Base-by-base conservation (phyloP, 2,113 vertebrate species). In the Mobula hypostoma region DNA sequence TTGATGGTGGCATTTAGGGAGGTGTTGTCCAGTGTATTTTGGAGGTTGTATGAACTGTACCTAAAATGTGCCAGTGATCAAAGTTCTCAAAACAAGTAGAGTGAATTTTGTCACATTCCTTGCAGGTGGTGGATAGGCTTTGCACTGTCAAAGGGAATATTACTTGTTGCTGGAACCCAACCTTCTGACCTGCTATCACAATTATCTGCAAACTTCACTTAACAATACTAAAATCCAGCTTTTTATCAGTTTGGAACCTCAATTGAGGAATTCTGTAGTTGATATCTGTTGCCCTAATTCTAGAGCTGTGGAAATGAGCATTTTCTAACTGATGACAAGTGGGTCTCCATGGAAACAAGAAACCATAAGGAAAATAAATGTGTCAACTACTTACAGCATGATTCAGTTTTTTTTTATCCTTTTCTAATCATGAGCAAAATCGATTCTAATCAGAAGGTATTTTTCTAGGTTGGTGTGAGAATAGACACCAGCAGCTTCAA, bases 401-500 rank as follows among this genome's bases (percentile, higher is more conserved):
- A 17, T 32, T 66, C n/a, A 88, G 32, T 92, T 94, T 61, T 40
- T 0, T 48, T 68, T 61, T n/a, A 48, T 48, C 7, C 7, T 17
- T 94, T 24, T n/a, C 58, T 77, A 24, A 80, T n/a, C 56, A 58
- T 68, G 21, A 40, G 58, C 94, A 40, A 70, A 48, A 94, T 61
- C 66, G 68, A 94, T 0, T 83, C 40, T 36, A 68, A 48, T 83
- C 21, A 66, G 56, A 82, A 12, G 2, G 94, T 94, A 27, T 78
- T 3, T 94, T 1, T 94, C 95, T 94, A 99, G 99, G 98, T 99
- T 0, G 99, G 99, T 85, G 97, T 99, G 95, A 99, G 98, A 95
- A 99, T 99, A 85, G 96, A 99, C 92, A 96, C 97, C 12, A 98
- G 97, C 97, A 99, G 98, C 95, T 99, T 99, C 97, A 99, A 98